Percentiles rank a stretch among this genome's conserved stretches.
Conservation (phyloP, 2,797 vertebrate genomes). For the Periparus ater region DNA sequence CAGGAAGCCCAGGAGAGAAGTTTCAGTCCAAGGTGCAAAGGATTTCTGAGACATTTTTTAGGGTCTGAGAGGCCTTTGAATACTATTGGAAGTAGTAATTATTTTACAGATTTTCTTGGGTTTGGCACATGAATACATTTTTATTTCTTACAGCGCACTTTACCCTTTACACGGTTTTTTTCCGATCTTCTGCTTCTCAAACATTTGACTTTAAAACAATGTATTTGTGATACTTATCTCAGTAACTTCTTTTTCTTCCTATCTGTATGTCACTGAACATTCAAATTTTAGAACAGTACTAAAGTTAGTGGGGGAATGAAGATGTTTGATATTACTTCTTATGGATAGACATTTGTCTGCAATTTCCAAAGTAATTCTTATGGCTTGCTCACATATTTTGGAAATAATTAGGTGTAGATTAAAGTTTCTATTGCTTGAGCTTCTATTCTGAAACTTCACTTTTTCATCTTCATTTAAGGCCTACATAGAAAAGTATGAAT, state of each 20-base stretch:
- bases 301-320: not conserved
- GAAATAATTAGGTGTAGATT: not conserved
- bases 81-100: not conserved
- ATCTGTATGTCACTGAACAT: not conserved
- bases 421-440: not conserved
- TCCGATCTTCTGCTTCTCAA: not conserved
- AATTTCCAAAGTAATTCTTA: not conserved
- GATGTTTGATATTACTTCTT: not conserved
- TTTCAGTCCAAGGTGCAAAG: not conserved
- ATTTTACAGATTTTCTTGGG: not conserved
- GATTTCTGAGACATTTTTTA: not conserved
- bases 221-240: not conserved
- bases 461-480: not conserved
- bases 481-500: not conserved
- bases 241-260: not conserved
- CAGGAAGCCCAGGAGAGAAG: not conserved
- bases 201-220: not conserved
- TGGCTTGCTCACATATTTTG: not conserved
- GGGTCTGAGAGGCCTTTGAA: not conserved
- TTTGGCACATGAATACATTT: not conserved
- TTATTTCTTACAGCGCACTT: not conserved
- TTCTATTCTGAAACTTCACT: not conserved
- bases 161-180: not conserved
- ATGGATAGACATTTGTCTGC: not conserved
- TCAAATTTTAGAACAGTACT: not conserved